Percentiles rank a stretch among this genome's conserved stretches.
These are phyloP conservation scores for Paramormyrops kingsleyae DNA, from an alignment of 2,113 vertebrate genomes.

Conservation along the genomic window DNA sequence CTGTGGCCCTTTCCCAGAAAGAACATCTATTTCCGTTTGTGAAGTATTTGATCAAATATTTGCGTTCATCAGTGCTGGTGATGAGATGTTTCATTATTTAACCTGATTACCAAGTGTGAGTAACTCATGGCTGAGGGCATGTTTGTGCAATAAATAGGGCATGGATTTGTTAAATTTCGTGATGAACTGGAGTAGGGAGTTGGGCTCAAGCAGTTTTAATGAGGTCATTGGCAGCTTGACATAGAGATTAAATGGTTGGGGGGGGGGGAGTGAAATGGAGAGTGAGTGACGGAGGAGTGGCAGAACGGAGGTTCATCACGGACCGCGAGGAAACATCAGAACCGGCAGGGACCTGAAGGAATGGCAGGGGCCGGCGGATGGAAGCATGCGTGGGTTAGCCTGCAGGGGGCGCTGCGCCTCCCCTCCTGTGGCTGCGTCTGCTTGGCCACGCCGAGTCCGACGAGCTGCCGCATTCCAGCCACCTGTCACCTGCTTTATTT, in stretches of 20 bases:
- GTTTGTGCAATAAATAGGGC: not conserved
- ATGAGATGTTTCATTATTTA: not conserved
- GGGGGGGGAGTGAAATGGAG: not conserved
- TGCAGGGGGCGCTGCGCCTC: not conserved
- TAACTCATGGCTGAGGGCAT: not conserved
- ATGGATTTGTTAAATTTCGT: not conserved
- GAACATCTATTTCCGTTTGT: not conserved
- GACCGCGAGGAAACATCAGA: not conserved
- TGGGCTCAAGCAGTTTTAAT: not conserved
- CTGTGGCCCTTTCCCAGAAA: not conserved
- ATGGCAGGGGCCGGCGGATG: not conserved
- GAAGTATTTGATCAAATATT: not conserved
- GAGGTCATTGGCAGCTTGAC: not conserved
- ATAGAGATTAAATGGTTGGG: not conserved
- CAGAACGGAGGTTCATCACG: not conserved
- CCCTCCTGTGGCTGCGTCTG: not conserved
- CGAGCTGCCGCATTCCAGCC: not conserved
- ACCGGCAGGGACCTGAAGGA: not conserved
- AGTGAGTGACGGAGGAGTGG: not conserved
- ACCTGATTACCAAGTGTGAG: not conserved
- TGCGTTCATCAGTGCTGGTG: not conserved
- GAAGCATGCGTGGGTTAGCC: not conserved
- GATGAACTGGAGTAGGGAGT: not conserved
- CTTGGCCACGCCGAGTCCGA: not conserved
- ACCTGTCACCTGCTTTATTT: not conserved